Base-by-base conservation (phyloP, 2,888 invertebrate genomes). In the Eudasyphora cyanicolor region DNA sequence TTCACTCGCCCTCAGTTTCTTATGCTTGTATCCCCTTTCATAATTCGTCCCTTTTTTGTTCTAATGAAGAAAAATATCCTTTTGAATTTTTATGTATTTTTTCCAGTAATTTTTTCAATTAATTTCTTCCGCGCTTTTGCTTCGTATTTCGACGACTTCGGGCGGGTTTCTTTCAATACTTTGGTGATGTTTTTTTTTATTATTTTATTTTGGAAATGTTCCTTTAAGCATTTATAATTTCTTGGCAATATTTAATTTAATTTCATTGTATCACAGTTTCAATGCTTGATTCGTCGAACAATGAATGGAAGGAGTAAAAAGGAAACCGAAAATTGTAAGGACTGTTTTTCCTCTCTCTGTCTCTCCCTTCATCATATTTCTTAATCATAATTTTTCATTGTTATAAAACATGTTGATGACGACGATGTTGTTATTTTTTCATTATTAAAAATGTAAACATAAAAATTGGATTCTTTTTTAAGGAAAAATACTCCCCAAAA, bases 391-490 rank as follows among this genome's bases (percentile, higher is more conserved):
- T 83, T 83, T 82, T 83, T 83, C 78, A 78, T 79, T 81, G 84
- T 81, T 81, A 73, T 38, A 76, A 76, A 76, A 64, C 80, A 80
- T 57, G 64, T 74, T 45, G 32, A 57, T 49, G 35, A 57, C 8
- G 35, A 62, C 57, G 74, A 79, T 83, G 79, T 83, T 86, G 79
- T 86, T 85, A 79, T 85, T 86, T 83, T 85, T 86, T 85, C 83
- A 83, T 86, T 86, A 82, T 80, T 79, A 77, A 77, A 77, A 78
- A 71, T 77, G 70, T 73, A 75, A 76, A 77, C 78, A 81, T 60
- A 60, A 60, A 60, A 60, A 60, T 24, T 38, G 67, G n/a, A 32
- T 69, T 60, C 38, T 74, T 45, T 57, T 49, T 10, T 2, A 51
- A 78, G 12, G 17, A 79, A 54, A 74, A 75, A 62, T n/a, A 19